Conservation (phyloP, 2,888 invertebrate species). For the Ochlodes sylvanus region DNA sequence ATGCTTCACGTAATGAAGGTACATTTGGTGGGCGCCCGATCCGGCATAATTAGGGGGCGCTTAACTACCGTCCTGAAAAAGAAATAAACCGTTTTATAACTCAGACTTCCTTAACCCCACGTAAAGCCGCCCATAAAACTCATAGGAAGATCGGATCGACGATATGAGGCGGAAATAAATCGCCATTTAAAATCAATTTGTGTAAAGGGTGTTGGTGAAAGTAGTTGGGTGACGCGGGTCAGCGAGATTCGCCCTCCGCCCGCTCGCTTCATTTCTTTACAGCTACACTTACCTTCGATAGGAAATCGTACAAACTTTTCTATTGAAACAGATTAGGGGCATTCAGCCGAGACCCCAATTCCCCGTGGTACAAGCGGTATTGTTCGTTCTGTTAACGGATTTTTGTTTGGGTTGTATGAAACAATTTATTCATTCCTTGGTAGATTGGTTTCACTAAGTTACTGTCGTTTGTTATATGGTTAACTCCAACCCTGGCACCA, state of each 20-base stretch:
- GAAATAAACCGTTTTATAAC: constrained; percentile 84
- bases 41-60: constrained; percentile 70
- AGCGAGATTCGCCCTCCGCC: constrained; percentile 42
- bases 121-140: constrained; percentile 81
- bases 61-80: constrained; percentile 71
- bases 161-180: constrained; percentile 85
- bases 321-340: constrained; percentile 44
- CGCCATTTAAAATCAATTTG: constrained; percentile 85
- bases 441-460: not conserved
- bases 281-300: constrained; percentile 42
- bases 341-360: constrained; percentile 39
- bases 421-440: not conserved
- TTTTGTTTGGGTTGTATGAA: constrained; percentile 3
- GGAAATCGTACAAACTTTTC: constrained; percentile 45
- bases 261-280: constrained; percentile 43
- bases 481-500: too few species aligned
- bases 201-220: constrained; percentile 77
- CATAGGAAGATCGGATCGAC: constrained; percentile 81
- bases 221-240: constrained; percentile 68
- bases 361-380: constrained; percentile 18
- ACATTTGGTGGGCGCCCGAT: constrained; percentile 58
- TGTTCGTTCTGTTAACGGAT: constrained; percentile 18
- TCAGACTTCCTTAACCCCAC: constrained; percentile 78
- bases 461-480: not conserved
- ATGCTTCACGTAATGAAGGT: constrained; percentile 58